These are phyloP conservation scores for Scytalopus superciliaris DNA, from an alignment of 2,113 vertebrate species.

Conservation along the genomic window DNA sequence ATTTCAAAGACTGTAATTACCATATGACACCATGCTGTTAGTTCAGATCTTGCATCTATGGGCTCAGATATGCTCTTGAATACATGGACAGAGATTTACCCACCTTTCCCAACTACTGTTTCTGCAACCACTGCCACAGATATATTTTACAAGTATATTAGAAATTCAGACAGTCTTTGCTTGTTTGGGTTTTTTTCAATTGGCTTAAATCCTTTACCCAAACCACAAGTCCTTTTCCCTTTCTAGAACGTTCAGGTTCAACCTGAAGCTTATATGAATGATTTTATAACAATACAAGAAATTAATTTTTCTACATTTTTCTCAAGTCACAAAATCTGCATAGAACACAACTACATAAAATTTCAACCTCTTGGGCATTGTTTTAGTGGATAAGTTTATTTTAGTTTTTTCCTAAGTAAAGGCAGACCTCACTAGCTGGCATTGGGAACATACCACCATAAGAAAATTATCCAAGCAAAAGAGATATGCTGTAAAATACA, in stretches of 20 bases:
- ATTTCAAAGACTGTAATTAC: conserved; percentile 66
- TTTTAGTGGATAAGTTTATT: too few relatives aligned
- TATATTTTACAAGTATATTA: background rate
- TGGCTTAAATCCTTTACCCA: background rate
- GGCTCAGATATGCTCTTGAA: background rate
- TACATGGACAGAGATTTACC: background rate
- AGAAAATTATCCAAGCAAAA: background rate
- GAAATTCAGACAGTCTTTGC: background rate
- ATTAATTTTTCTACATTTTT: background rate
- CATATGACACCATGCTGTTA: conserved; percentile 62
- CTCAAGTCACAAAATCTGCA: background rate
- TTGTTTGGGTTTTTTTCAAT: background rate
- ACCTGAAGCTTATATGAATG: background rate
- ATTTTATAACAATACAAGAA: background rate
- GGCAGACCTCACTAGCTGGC: background rate
- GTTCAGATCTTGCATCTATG: conserved; percentile 36
- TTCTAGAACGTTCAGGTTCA: background rate
- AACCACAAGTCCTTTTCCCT: background rate
- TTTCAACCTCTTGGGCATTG: background rate
- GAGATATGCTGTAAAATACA: background rate
- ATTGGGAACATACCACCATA: background rate
- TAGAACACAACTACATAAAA: background rate
- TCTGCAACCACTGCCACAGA: background rate
- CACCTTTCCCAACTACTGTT: background rate
- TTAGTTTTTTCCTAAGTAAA: background rate